Percentiles rank a stretch among this genome's conserved stretches.
Conservation (phyloP, 2,113 vertebrate genomes). For the Cynoglossus semilaevis region DNA sequence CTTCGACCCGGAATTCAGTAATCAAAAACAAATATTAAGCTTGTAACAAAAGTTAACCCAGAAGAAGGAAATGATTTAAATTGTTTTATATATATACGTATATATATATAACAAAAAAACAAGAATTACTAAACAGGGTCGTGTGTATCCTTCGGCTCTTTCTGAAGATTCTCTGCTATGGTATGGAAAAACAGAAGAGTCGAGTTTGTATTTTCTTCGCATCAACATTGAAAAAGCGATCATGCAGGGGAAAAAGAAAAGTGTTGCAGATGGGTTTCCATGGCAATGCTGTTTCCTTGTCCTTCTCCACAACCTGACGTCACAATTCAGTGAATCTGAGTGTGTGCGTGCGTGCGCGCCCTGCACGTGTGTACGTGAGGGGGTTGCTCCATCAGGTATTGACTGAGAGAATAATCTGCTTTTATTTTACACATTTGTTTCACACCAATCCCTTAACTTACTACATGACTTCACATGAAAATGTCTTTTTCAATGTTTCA, state of each 20-base stretch:
- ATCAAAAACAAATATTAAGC: too few species aligned
- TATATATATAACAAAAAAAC: too few species aligned
- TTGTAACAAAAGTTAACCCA: too few species aligned
- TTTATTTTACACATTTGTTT: not conserved
- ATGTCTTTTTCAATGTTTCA: too few species aligned
- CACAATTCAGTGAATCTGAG: conserved; percentile 63
- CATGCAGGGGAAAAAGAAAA: conserved; percentile 31
- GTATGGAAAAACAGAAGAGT: too few species aligned
- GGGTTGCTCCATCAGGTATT: conserved; percentile 16
- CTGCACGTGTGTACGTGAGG: not conserved
- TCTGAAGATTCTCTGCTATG: too few species aligned
- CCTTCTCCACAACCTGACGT: conserved; percentile 53
- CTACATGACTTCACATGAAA: not conserved
- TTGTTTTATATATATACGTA: too few species aligned
- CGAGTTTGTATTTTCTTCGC: conserved; percentile 14
- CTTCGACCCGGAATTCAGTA: too few species aligned
- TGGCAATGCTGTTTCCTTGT: conserved; percentile 66
- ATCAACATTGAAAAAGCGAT: conserved; percentile 51
- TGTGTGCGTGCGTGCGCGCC: conserved; percentile 17
- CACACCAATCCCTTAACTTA: too few species aligned
- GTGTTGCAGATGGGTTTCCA: conserved; percentile 72
- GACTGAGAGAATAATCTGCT: not conserved
- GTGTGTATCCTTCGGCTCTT: too few species aligned
- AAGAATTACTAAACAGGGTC: too few species aligned
- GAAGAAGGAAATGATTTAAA: too few species aligned